Conservation (phyloP, 2,113 vertebrate genomes). For the Glaucidium brasilianum region DNA sequence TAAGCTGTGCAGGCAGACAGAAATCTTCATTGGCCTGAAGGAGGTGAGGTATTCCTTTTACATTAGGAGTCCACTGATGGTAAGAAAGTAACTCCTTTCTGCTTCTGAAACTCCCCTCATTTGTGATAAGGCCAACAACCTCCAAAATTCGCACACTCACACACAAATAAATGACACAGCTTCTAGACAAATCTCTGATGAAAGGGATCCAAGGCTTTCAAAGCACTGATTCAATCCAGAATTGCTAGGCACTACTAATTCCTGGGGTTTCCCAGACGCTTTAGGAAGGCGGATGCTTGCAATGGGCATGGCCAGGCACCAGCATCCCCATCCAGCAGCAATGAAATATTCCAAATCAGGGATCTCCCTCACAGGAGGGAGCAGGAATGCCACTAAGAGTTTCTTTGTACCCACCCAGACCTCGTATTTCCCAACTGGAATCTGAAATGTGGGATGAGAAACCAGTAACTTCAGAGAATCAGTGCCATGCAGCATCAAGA, state of each 20-base stretch:
- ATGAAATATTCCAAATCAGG: fast-evolving
- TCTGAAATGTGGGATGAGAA: not conserved
- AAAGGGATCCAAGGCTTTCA: not conserved
- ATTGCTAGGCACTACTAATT: not conserved
- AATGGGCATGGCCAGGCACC: not conserved
- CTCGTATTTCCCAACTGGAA: not conserved
- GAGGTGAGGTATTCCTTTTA: not conserved
- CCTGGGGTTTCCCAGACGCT: not conserved
- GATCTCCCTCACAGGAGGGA: not conserved
- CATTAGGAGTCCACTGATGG: not conserved
- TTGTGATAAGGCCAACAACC: not conserved
- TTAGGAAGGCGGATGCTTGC: not conserved
- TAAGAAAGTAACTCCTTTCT: not conserved
- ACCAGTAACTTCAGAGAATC: fast-evolving
- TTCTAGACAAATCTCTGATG: not conserved
- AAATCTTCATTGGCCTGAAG: not conserved
- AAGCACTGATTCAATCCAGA: not conserved
- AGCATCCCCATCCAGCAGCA: not conserved
- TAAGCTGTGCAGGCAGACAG: not conserved
- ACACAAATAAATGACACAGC: not conserved
- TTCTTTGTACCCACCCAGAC: not conserved
- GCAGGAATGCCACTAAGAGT: not conserved
- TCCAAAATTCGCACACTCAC: fast-evolving
- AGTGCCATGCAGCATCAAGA: not conserved
- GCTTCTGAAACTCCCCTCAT: not conserved